Conservation (phyloP, 1,140 invertebrate species). For the Rhagoletis pomonella region DNA sequence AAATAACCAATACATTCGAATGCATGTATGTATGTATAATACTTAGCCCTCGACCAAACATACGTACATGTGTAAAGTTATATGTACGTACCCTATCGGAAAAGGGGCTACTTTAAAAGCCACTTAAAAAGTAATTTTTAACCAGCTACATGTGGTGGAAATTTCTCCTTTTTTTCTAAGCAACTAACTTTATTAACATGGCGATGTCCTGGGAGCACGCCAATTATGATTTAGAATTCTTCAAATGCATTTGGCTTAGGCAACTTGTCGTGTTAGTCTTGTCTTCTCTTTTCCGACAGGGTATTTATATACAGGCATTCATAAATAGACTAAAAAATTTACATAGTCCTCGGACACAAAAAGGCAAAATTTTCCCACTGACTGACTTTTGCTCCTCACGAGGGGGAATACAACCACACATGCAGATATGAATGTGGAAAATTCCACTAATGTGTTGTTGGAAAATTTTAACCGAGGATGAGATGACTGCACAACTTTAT, state of each 20-base stretch:
- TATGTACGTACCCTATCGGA: too few relatives aligned
- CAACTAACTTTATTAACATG: too few relatives aligned
- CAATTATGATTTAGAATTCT: too few relatives aligned
- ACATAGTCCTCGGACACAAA: background rate
- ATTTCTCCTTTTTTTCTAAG: too few relatives aligned
- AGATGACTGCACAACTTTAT: constrained; percentile 64
- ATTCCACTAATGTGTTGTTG: too few relatives aligned
- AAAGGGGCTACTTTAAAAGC: too few relatives aligned
- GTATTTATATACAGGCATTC: background rate
- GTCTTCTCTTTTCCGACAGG: too few relatives aligned
- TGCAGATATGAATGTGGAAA: background rate
- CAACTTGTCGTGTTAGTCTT: too few relatives aligned
- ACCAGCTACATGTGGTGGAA: too few relatives aligned
- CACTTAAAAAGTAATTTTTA: too few relatives aligned
- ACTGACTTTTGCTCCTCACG: constrained; percentile 24
- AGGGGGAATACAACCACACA: constrained; percentile 39
- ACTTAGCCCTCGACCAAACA: background rate
- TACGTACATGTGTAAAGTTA: background rate
- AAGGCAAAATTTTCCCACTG: background rate
- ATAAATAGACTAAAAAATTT: background rate
- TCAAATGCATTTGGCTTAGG: too few relatives aligned
- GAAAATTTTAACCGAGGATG: constrained; percentile 53
- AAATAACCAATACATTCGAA: constrained; percentile 37
- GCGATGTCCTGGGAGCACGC: too few relatives aligned
- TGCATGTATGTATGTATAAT: background rate